Evolutionary conservation across 2,888 invertebrate species (phyloP).

Genomic region (Noctua janthina): DNA sequence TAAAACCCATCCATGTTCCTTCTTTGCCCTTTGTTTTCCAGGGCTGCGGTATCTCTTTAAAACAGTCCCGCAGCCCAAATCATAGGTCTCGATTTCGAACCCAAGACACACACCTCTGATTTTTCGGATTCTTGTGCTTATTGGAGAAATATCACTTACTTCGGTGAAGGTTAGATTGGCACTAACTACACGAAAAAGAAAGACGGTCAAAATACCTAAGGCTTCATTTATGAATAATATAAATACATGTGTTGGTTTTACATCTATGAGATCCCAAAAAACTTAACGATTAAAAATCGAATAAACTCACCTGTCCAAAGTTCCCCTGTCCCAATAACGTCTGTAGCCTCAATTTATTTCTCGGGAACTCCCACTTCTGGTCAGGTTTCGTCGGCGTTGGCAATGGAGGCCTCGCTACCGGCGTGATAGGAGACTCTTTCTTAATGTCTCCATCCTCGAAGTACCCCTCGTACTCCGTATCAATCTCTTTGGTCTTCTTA

Average conservation of each 20-base stretch:
- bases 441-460: constrained; percentile 90
- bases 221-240: not conserved
- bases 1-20: too few species aligned
- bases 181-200: not conserved
- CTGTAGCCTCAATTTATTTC: constrained; percentile 94
- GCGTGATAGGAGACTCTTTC: constrained; percentile 88
- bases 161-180: too few species aligned
- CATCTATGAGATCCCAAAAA: not conserved
- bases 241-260: too few species aligned
- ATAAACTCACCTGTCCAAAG: constrained; percentile 92
- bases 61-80: not conserved
- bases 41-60: too few species aligned
- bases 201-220: not conserved
- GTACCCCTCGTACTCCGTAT: constrained; percentile 91
- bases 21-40: too few species aligned
- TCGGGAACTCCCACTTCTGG: constrained; percentile 94
- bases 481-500: constrained; percentile 89
- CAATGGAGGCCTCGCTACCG: constrained; percentile 90
- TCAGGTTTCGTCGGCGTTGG: constrained; percentile 90
- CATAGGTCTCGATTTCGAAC: not conserved
- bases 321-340: constrained; percentile 96
- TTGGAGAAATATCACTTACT: too few species aligned
- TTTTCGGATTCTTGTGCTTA: too few species aligned
- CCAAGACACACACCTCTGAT: not conserved
- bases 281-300: not conserved